These are phyloP conservation scores for Spea hammondii DNA, from an alignment of 2,797 vertebrate genomes.

Conservation along the genomic window DNA sequence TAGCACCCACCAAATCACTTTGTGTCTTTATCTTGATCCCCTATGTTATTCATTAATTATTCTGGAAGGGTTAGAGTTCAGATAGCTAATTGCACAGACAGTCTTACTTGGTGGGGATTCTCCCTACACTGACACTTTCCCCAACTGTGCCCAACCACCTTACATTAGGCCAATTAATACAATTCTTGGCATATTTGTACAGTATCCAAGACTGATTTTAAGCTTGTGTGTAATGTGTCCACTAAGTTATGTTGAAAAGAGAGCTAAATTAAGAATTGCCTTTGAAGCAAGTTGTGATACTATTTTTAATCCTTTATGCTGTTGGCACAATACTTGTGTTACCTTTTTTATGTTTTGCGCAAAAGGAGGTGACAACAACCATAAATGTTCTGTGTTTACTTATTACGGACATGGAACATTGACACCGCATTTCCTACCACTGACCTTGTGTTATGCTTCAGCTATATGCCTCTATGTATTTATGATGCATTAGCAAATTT, in stretches of 20 bases:
- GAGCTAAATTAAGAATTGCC: constrained; percentile 36
- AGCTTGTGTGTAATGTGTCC: constrained; percentile 69
- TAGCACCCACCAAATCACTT: constrained; percentile 90
- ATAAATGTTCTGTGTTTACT: too few relatives aligned
- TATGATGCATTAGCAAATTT: too few relatives aligned
- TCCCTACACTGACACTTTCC: constrained; percentile 87
- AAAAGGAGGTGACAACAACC: not conserved
- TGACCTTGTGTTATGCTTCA: too few relatives aligned
- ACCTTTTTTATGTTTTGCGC: not conserved
- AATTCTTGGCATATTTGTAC: constrained; percentile 87
- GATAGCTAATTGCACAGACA: constrained; percentile 94
- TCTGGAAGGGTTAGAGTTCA: constrained; percentile 94
- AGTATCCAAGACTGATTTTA: constrained; percentile 66
- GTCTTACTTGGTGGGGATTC: constrained; percentile 90
- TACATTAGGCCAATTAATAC: constrained; percentile 95
- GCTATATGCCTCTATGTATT: too few relatives aligned
- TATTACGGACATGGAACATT: too few relatives aligned
- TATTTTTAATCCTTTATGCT: constrained; percentile 18
- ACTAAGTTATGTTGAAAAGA: constrained; percentile 55
- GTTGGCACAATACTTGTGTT: not conserved
- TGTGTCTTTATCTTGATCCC: constrained; percentile 98
- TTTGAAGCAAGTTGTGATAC: constrained; percentile 39
- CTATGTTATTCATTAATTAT: constrained; percentile 99
- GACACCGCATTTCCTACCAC: too few relatives aligned
- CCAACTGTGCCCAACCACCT: constrained; percentile 92